Evolutionary conservation across 1,140 invertebrate species (phyloP).

Genomic region (Drosophila teissieri): DNA sequence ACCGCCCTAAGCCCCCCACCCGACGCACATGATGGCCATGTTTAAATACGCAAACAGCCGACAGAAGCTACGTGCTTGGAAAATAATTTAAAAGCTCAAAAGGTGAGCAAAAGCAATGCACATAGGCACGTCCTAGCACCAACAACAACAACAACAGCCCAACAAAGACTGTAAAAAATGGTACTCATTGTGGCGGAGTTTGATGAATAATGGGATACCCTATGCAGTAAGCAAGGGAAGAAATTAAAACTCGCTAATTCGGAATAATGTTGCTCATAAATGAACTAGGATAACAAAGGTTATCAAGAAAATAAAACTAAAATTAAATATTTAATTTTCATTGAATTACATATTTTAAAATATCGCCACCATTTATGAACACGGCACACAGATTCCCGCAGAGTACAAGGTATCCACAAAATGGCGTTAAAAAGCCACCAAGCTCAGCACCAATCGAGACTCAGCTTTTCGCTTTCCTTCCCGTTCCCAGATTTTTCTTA

Average conservation of each 20-base stretch:
- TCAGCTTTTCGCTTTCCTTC: slow-evolving; percentile 42
- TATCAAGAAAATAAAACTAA: neutral
- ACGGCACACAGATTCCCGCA: too few species aligned
- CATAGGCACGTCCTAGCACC: slow-evolving; percentile 74
- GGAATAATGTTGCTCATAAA: neutral
- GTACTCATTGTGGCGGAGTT: slow-evolving; percentile 32
- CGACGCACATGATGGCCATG: slow-evolving; percentile 46
- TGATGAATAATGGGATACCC: slow-evolving; percentile 41
- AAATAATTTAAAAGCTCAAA: slow-evolving; percentile 84
- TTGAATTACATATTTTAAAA: too few species aligned
- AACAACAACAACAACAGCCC: slow-evolving; percentile 43
- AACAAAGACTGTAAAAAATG: slow-evolving; percentile 35
- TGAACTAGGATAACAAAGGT: neutral
- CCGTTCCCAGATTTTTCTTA: slow-evolving; percentile 21
- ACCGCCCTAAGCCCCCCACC: neutral
- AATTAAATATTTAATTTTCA: neutral
- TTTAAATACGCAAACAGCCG: slow-evolving; percentile 83
- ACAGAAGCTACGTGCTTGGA: slow-evolving; percentile 81
- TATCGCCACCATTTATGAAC: too few species aligned
- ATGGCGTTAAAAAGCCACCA: slow-evolving; percentile 64
- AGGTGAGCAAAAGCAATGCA: slow-evolving; percentile 81
- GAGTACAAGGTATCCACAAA: slow-evolving; percentile 47
- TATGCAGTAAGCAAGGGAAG: neutral
- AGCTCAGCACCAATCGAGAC: slow-evolving; percentile 15
- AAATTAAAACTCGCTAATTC: neutral